phyloP scores from a whole-genome alignment of 2,797 vertebrate genomes.

The Oceanodroma leucorhoa region DNA sequence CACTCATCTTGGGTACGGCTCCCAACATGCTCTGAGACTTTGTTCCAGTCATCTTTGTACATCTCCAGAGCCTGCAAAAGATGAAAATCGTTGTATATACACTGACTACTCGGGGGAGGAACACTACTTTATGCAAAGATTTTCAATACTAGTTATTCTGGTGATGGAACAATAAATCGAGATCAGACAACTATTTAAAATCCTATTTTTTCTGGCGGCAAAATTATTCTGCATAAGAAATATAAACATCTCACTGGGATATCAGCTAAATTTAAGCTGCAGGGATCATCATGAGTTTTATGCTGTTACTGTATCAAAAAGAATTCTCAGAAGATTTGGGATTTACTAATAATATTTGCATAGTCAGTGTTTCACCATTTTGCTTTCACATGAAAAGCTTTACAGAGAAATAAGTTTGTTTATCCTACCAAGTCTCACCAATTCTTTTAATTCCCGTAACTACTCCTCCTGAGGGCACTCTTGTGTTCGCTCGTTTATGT shows the following conservation, averaged over 20 bases:
- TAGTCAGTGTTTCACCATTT: not conserved
- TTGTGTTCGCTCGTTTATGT: accelerated
- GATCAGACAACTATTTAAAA: not conserved
- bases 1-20: slow-evolving; percentile 97
- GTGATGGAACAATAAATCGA: accelerated
- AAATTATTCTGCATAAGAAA: not conserved
- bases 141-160: accelerated
- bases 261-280: not conserved
- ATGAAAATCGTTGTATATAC: accelerated
- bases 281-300: not conserved
- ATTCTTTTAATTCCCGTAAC: not conserved
- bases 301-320: not conserved
- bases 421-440: not conserved
- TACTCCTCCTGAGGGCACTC: not conserved
- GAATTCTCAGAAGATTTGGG: not conserved
- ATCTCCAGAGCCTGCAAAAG: slow-evolving; percentile 89
- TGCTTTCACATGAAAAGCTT: not conserved
- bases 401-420: not conserved
- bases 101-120: not conserved
- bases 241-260: accelerated
- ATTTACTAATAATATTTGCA: not conserved
- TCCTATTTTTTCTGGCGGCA: accelerated
- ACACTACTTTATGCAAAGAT: accelerated
- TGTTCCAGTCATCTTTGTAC: slow-evolving; percentile 99
- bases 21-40: slow-evolving; percentile 95